These are phyloP conservation scores for Periophthalmus modestus DNA, from an alignment of 2,113 vertebrate species.

Conservation along the genomic window DNA sequence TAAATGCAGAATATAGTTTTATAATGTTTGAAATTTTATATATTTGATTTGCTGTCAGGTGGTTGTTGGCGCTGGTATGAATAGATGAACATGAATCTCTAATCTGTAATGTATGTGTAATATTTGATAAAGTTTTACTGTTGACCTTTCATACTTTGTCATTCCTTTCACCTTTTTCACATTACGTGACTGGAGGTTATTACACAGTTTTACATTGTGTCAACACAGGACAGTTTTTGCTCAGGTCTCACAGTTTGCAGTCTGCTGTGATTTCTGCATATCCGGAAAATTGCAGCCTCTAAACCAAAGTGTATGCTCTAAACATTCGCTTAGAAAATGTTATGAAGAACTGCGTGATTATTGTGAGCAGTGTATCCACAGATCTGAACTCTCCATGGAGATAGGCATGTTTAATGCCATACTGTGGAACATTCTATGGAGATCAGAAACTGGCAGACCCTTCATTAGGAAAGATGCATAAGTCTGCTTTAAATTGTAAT, in stretches of 20 bases:
- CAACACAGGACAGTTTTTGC: constrained; percentile 16
- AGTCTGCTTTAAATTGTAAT: not conserved
- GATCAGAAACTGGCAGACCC: too few relatives aligned
- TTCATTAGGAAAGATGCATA: too few relatives aligned
- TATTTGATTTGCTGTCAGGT: constrained; percentile 9
- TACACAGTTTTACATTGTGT: too few relatives aligned
- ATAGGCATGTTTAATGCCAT: too few relatives aligned
- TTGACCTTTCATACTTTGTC: not conserved
- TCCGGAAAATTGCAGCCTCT: constrained; percentile 27
- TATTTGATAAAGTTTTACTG: constrained; percentile 16
- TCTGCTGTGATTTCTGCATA: constrained; percentile 47
- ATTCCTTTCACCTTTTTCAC: constrained; percentile 4
- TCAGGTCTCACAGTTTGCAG: constrained; percentile 16
- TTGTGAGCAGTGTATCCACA: too few relatives aligned
- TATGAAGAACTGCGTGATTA: too few relatives aligned
- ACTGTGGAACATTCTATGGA: too few relatives aligned
- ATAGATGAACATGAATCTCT: not conserved
- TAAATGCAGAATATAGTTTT: too few relatives aligned
- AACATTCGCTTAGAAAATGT: too few relatives aligned
- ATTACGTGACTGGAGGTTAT: constrained; percentile 29
- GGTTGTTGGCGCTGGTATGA: not conserved
- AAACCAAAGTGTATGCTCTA: too few relatives aligned
- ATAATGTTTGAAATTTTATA: constrained; percentile 7
- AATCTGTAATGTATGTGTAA: not conserved
- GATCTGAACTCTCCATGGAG: too few relatives aligned